phyloP scores from a whole-genome alignment of 2,888 invertebrate species.

The Dusona sp. region DNA sequence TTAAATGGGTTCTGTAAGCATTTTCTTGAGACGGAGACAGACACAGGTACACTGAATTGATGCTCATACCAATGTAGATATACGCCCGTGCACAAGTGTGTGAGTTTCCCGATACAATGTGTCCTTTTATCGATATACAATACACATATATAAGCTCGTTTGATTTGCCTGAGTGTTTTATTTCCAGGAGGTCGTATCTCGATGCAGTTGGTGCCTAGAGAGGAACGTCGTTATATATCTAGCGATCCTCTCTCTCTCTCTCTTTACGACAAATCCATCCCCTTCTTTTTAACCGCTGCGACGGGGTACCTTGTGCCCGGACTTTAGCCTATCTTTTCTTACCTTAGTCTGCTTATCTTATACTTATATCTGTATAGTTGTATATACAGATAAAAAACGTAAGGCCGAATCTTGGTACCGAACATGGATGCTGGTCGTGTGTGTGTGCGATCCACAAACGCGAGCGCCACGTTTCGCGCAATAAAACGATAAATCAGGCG shows the following conservation, averaged over 20 bases:
- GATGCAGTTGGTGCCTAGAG: slow-evolving; percentile 28
- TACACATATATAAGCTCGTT: slow-evolving; percentile 18
- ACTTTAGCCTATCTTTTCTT: background rate
- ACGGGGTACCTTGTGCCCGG: slow-evolving; percentile 1
- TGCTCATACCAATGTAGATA: background rate
- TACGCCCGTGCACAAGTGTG: background rate
- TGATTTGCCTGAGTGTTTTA: slow-evolving; percentile 55
- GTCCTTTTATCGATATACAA: slow-evolving; percentile 27
- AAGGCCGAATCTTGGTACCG: background rate
- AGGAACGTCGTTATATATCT: slow-evolving; percentile 39
- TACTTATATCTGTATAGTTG: background rate
- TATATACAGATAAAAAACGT: background rate
- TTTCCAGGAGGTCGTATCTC: slow-evolving; percentile 43
- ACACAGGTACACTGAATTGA: background rate
- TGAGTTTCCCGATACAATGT: slow-evolving; percentile 13
- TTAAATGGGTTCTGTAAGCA: slow-evolving; percentile 4
- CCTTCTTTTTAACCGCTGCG: background rate
- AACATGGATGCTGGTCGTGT: slow-evolving; percentile 25
- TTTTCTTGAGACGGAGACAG: background rate
- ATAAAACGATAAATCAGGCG: slow-evolving; percentile 79
- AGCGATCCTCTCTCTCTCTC: background rate
- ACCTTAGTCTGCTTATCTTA: background rate
- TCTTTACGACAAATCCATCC: slow-evolving; percentile 38
- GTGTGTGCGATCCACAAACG: slow-evolving; percentile 31
- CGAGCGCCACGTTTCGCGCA: slow-evolving; percentile 69